Evolutionary conservation across 2,888 invertebrate species (phyloP), one percentile per base, ranked within the genome.

Genomic region (Choristoneura rosaceana): DNA sequence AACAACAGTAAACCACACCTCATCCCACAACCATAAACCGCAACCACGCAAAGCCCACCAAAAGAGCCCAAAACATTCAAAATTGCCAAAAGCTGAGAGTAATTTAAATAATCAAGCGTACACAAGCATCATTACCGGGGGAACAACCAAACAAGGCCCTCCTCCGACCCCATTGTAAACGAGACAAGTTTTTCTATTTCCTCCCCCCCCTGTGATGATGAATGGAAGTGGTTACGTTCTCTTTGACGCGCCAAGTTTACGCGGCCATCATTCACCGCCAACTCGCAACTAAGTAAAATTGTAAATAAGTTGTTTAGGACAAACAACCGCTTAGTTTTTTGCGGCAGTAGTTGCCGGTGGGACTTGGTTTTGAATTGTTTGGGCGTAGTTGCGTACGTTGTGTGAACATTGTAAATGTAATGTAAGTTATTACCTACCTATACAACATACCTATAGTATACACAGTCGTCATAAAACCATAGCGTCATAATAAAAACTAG

Each of bases 131-230:
- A 45, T 45, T 60, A 61, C 61, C 61, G 61, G n/a, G 7, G 17
- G 4, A 25, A 14, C 63, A 63, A 41, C 17, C 55, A 25, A 43
- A 38, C 62, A 55, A 45, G 55, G 62, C 41, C 59, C 64, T 55
- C 63, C 63, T 70, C 64, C 70, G 25, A 62, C 71, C 38, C 71
- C 71, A 58, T 71, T 71, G 71, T 71, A 73, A 71, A 67, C 71
- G 71, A 62, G 76, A 70, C 74, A 76, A 76, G 74, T 75, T 76
- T 76, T 76, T 76, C 76, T 76, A 76, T 76, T 76, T 74, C 71
- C 25, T 1, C 58, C 71, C 43, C 15, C 71, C 43, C 50, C 66
- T 61, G 10, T 14, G 43, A 71, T 71, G 71, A 71, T 71, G 71
- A 71, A 71, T 71, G 71, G 10, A 62, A 55, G 71, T 61, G 58